A percentile compares a stretch with the other conserved stretches of the same genome.
phyloP scores from a whole-genome alignment of 2,113 vertebrate species.

The Notechis scutatus region DNA sequence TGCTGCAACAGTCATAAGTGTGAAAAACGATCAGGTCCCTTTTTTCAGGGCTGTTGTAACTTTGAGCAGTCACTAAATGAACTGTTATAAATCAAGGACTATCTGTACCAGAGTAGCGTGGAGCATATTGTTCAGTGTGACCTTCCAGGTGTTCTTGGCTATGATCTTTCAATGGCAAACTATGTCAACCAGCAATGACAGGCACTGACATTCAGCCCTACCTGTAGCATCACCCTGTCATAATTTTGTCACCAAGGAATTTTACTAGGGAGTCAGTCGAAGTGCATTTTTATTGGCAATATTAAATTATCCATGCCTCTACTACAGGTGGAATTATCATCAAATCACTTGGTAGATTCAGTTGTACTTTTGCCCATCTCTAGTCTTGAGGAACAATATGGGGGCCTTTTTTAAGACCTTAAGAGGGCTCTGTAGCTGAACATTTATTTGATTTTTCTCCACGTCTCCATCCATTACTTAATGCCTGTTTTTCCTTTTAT shows the following conservation, averaged over 20 bases:
- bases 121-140: background rate
- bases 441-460: background rate
- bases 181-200: background rate
- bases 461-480: background rate
- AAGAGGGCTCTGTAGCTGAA: background rate
- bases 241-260: background rate
- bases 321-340: background rate
- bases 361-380: background rate
- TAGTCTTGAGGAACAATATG: background rate
- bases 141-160: background rate
- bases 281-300: background rate
- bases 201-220: background rate
- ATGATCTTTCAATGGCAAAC: background rate
- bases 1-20: no score
- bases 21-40: background rate
- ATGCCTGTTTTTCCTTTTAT: background rate
- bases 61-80: background rate
- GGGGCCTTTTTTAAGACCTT: background rate
- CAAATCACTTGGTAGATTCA: background rate
- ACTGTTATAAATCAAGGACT: background rate
- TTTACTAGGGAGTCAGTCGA: background rate
- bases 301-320: background rate
- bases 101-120: background rate
- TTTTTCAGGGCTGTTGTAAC: background rate
- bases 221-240: background rate